A percentile compares a stretch with the other conserved stretches of the same genome.
Evolutionary conservation across 2,113 vertebrate genomes (phyloP).

Genomic region (Ctenodactylus gundi): DNA sequence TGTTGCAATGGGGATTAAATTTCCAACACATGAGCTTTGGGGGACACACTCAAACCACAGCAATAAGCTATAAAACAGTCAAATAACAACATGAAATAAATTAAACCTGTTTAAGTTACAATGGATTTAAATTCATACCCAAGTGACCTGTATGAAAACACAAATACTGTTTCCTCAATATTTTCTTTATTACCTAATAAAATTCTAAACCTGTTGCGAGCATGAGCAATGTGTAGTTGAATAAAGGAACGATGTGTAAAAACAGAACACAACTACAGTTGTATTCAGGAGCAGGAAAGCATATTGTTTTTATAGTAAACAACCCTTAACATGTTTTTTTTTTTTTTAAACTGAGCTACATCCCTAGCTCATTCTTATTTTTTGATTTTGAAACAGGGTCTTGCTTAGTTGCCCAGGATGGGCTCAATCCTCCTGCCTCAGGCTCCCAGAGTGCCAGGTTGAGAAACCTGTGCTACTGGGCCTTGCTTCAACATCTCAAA

Average conservation of each 20-base stretch:
- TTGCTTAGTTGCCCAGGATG: too few relatives aligned
- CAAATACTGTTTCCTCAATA: constrained; percentile 41
- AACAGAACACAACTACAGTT: not conserved
- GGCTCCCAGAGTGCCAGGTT: too few relatives aligned
- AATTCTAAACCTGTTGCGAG: not conserved
- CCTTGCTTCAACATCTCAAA: too few relatives aligned
- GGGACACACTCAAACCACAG: not conserved
- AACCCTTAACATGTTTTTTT: not conserved
- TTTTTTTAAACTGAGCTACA: too few relatives aligned
- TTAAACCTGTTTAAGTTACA: constrained; percentile 19
- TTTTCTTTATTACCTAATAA: constrained; percentile 52
- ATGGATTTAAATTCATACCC: constrained; percentile 45
- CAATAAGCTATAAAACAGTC: not conserved
- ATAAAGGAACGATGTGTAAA: not conserved
- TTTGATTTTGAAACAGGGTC: too few relatives aligned
- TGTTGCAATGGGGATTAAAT: not conserved
- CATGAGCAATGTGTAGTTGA: not conserved
- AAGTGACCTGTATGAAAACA: constrained; percentile 51
- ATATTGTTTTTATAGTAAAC: not conserved
- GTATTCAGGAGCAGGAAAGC: not conserved
- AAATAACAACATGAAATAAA: constrained; percentile 36
- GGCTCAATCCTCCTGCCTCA: too few relatives aligned
- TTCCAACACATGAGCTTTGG: not conserved
- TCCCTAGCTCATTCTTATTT: too few relatives aligned
- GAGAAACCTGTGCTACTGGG: too few relatives aligned